phyloP scores from a whole-genome alignment of 2,888 invertebrate genomes.

The Rhopalosiphum nymphaeae region DNA sequence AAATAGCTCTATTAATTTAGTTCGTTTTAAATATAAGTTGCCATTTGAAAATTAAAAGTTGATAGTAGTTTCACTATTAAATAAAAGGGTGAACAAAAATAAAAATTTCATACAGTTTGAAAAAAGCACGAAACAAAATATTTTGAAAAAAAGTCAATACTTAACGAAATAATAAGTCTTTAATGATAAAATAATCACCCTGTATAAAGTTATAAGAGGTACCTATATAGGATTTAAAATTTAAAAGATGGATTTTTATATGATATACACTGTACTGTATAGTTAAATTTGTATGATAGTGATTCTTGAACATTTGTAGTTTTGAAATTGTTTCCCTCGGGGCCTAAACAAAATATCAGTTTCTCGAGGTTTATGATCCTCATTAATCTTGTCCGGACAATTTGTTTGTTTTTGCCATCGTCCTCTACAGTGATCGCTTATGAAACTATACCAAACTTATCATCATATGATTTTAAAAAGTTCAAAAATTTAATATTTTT shows the following conservation, averaged over 20 bases:
- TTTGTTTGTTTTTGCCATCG: constrained; percentile 1
- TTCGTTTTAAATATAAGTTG: no score
- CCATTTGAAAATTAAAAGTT: no score
- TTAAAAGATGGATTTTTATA: neutral
- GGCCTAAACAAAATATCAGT: constrained; percentile 8
- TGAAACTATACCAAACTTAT: constrained; percentile 26
- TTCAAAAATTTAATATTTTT: constrained; percentile 2
- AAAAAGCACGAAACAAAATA: no score
- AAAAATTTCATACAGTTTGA: no score
- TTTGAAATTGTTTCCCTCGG: neutral
- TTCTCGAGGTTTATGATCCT: constrained; percentile 14
- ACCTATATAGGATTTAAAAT: neutral
- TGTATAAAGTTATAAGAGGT: neutral
- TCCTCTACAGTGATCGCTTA: constrained; percentile 13
- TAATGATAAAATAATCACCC: no score
- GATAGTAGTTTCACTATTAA: no score
- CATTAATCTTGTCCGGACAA: constrained; percentile 3
- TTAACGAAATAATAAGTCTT: no score
- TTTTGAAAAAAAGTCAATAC: no score
- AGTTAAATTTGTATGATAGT: neutral
- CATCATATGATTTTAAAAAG: neutral
- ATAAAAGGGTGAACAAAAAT: no score
- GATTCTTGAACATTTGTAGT: neutral
- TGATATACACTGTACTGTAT: neutral
- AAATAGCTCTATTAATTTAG: no score